Percentiles rank a stretch among this genome's conserved stretches.
phyloP scores from a whole-genome alignment of 2,888 invertebrate genomes.

The Mesorhabditis belari region DNA sequence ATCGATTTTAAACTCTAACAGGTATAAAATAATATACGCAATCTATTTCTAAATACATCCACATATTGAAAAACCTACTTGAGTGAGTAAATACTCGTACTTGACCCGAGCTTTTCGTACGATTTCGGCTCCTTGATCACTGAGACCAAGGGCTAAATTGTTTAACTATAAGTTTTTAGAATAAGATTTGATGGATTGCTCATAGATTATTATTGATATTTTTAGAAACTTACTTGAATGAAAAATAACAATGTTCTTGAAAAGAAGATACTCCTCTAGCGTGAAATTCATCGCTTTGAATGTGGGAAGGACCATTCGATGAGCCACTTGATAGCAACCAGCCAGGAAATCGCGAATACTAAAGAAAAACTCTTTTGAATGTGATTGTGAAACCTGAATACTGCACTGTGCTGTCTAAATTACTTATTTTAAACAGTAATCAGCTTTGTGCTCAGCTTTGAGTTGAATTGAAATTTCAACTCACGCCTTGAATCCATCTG shows the following conservation, averaged over 20 bases:
- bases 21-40: no score
- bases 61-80: no score
- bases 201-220: no score
- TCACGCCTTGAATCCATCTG: not conserved
- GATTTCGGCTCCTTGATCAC: not conserved
- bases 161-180: not conserved
- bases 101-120: not conserved
- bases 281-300: not conserved
- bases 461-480: no score
- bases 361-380: not conserved
- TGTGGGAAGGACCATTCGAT: not conserved
- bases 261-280: not conserved
- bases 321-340: not conserved
- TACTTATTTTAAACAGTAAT: no score
- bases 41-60: no score
- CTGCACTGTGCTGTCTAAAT: no score
- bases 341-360: not conserved
- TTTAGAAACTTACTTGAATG: not conserved
- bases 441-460: no score
- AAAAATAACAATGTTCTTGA: not conserved
- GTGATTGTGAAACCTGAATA: no score
- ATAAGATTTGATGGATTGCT: no score
- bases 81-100: not conserved
- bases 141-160: not conserved
- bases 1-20: no score